These are phyloP conservation scores for Gallinago undulata DNA, from an alignment of 2,113 vertebrate genomes.

Conservation along the genomic window DNA sequence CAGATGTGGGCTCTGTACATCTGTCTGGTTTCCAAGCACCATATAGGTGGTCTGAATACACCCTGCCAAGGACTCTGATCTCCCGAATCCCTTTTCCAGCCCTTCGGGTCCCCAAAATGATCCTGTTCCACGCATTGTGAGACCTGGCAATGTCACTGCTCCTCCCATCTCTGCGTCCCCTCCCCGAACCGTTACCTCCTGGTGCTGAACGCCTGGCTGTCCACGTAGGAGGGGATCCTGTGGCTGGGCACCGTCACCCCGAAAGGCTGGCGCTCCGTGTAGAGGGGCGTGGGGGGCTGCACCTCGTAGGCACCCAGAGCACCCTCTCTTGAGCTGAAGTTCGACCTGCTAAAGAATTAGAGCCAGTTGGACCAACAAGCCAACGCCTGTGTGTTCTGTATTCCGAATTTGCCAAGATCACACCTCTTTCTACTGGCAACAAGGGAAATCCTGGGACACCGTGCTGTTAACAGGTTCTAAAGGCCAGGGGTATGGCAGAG, in stretches of 20 bases:
- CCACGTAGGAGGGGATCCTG: neutral
- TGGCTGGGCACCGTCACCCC: neutral
- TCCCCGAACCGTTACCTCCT: neutral
- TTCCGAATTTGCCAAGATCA: neutral
- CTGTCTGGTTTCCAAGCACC: neutral
- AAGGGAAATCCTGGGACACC: neutral
- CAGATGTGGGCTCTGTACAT: neutral
- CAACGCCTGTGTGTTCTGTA: rapidly evolving
- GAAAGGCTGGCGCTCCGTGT: neutral
- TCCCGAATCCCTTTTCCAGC: neutral
- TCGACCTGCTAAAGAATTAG: neutral
- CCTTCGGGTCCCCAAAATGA: neutral
- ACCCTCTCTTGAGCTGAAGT: neutral
- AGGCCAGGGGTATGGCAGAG: neutral
- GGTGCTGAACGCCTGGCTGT: slow-evolving; percentile 19
- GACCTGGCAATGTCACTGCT: neutral
- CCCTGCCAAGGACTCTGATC: neutral
- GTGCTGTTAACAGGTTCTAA: neutral
- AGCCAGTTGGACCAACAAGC: neutral
- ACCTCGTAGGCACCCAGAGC: neutral
- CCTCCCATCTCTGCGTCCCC: neutral
- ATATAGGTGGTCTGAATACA: neutral
- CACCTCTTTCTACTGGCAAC: neutral
- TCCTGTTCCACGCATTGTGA: neutral
- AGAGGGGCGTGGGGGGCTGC: neutral